Base-by-base conservation (phyloP, 1,140 invertebrate genomes). In the Zophobas atratus region DNA sequence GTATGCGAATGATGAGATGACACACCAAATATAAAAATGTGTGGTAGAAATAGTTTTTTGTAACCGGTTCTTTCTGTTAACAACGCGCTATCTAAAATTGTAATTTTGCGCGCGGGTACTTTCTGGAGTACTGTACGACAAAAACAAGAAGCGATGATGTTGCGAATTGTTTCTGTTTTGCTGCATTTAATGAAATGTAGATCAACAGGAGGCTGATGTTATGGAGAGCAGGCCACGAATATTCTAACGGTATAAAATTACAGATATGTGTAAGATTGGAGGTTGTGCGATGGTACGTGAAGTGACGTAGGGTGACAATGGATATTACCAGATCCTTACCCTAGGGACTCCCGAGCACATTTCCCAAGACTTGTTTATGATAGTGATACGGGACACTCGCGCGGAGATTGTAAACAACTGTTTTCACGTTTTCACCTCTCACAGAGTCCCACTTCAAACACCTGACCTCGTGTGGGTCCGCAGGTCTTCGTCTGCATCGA, bases 381-480 rank as follows among this genome's bases (percentile, higher is more conserved):
- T 56, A 33, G 43, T 35, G 43, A 56, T 49, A 55, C 38, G 74
- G 70, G 74, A 75, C 63, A 81, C 79, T 73, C 78, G 56, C 57
- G 70, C 75, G 77, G 75, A 76, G 80, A 81, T 81, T 77, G 78
- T 81, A 79, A 81, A 79, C 80, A 81, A 80, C 78, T 79, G 78
- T 79, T 60, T 75, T 49, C 74, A 71, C 77, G 78, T 81, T 74
- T 67, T 76, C 63, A 67, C 71, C 63, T 78, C 60, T 76, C 48
- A 67, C 63, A 78, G 67, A 79, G 74, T 75, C 72, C 76, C 76
- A 78, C 74, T 73, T 76, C 70, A 70, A 76, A 75, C 67, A 75
- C 20, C 70, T 80, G 79, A 80, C 79, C 79, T 80, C 79, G 79
- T 70, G 79, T 55, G 43, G 39, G 76, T 76, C 57, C 79, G 79